Base-by-base conservation (phyloP, 2,888 invertebrate species). In the Patella depressa region DNA sequence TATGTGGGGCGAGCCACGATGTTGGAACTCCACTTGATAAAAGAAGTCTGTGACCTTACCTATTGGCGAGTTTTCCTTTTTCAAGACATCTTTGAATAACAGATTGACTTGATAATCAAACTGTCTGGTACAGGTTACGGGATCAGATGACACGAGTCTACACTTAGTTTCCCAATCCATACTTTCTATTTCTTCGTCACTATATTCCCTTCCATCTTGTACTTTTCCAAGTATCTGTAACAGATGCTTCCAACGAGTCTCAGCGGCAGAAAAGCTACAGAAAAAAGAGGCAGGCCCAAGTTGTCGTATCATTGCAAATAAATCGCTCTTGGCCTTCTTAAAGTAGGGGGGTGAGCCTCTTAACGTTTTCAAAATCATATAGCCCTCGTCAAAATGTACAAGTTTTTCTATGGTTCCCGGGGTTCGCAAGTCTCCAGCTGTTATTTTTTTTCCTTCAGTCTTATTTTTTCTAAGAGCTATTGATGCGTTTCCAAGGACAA, bases 81-180 rank as follows among this genome's bases (percentile, higher is more conserved):
- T n/a, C 19, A 82, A 65, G 53, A 71, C 5, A 3, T 57, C 76
- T 14, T 78, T 80, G 17, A 84, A 71, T 55, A 86, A 80, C 55
- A 59, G 57, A 72, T 82, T 59, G n/a, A 84, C 76, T 73, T 84
- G 72, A 54, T 83, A 75, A 59, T 86, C 82, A 78, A 85, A 85
- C 79, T 85, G 84, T 34, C 82, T 34, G 15, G 84, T 81, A 71
- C 82, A 83, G 14, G 82, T 87, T 3, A 85, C 83, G n/a, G 86
- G 87, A 74, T 86, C 80, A 11, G 80, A 72, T 11, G 77, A 78
- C 3, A 87, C 82, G 0, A 84, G 69, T 7, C n/a, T n/a, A n/a
- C n/a, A n/a, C n/a, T n/a, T n/a, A n/a, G n/a, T n/a, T n/a, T n/a
- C n/a, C n/a, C n/a, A n/a, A n/a, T n/a, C n/a, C n/a, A n/a, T n/a